Base-by-base conservation (phyloP, 2,797 vertebrate genomes). In the Cyprinella venusta region DNA sequence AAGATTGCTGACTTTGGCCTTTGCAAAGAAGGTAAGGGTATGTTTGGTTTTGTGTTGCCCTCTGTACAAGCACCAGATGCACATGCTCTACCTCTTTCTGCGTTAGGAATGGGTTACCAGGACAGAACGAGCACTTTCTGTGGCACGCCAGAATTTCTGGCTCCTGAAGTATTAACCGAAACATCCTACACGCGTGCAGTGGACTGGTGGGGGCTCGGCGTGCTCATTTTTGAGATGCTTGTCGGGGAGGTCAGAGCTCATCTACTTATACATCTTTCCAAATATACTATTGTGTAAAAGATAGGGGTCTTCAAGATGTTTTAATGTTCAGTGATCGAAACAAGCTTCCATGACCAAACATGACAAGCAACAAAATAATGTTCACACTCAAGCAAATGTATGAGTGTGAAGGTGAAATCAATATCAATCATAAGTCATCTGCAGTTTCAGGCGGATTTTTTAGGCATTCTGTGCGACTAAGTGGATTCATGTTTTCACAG, bases 1-100 rank as follows among this genome's bases (percentile, higher is more conserved):
- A 99, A 99, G 94, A 99, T 99, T 71, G 98, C 98, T 45, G 98
- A 99, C 91, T 99, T 99, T 86, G 98, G 98, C 76, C 97, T 99
- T 91, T 99, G 98, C 90, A 99, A 99, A 96, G 98, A 99, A 96
- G 98, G 98, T 99, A 94, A 80, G 61, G 8, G 2, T 33, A 7
- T 63, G 6, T 7, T 30, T 45, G 8, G 13, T 18, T 24, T 50
- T 5, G 38, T 75, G 48, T 54, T 65, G 1, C 42, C 12, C 21
- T 6, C 36, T 84, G n/a, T 79, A 40, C 36, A 63, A 56, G 33
- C 6, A 42, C 33, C 59, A 64, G 59, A 21, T 8, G 16, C 10
- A 24, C 18, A 67, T n/a, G 9, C 52, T 78, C 7, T 50, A 13
- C 30, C 16, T 18, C 4, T 68, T 59, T 80, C n/a, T 76, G 42